Evolutionary conservation across 2,797 vertebrate species (phyloP).

Genomic region (Acipenser oxyrinchus): DNA sequence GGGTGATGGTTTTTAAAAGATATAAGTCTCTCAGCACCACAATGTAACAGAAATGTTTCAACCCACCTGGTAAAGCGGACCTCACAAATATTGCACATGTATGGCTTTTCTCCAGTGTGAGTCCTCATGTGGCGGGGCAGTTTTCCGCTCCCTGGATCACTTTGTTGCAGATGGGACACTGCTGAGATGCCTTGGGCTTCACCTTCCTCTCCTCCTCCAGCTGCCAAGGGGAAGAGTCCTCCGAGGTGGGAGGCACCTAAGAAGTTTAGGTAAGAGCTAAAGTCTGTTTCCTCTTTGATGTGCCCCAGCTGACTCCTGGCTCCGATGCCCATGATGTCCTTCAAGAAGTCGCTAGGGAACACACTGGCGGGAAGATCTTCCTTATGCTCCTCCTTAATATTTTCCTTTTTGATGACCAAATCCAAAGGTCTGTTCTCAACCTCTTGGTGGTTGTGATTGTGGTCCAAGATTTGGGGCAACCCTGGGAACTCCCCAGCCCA

Average conservation of each 20-base stretch:
- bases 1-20: too few relatives aligned
- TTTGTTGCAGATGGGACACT: conserved; percentile 97
- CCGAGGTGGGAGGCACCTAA: conserved; percentile 83
- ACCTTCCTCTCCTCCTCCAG: conserved; percentile 94
- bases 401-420: conserved; percentile 84
- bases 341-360: conserved; percentile 81
- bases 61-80: conserved; percentile 95
- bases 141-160: conserved; percentile 98
- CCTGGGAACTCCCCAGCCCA: conserved; percentile 80
- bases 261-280: conserved; percentile 86
- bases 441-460: conserved; percentile 39
- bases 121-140: conserved; percentile 96
- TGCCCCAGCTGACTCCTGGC: conserved; percentile 64
- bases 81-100: conserved; percentile 97
- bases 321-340: conserved; percentile 75
- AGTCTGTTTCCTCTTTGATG: conserved; percentile 88
- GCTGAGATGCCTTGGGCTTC: conserved; percentile 95
- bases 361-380: conserved; percentile 72
- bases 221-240: conserved; percentile 88
- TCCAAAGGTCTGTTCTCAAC: conserved; percentile 74
- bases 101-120: conserved; percentile 96
- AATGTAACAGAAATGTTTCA: neutral
- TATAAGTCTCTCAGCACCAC: too few relatives aligned
- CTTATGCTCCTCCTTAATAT: conserved; percentile 91
- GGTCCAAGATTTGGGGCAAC: conserved; percentile 74